These are phyloP conservation scores for Halotydeus destructor DNA, from an alignment of 1,140 invertebrate genomes.

Conservation along the genomic window DNA sequence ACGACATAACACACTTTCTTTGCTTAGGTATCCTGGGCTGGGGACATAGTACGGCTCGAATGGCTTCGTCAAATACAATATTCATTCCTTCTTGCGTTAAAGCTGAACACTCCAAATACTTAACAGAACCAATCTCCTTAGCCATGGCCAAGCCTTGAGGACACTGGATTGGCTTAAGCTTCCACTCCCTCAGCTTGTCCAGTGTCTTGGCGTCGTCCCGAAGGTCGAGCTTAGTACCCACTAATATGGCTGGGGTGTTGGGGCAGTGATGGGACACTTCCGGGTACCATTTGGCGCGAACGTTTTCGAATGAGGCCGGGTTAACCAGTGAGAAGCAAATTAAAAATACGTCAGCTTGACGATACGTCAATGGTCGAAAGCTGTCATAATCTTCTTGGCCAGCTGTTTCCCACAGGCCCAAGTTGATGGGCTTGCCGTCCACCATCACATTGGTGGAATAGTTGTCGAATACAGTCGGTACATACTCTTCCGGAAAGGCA, in stretches of 20 bases:
- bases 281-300: conserved; percentile 89
- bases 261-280: conserved; percentile 38
- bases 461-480: conserved; percentile 94
- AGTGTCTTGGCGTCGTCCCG: conserved; percentile 94
- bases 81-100: conserved; percentile 98
- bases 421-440: conserved; percentile 92
- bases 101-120: conserved; percentile 89
- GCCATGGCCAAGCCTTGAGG: conserved; percentile 92
- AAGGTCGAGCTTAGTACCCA: conserved; percentile 50
- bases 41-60: conserved; percentile 29
- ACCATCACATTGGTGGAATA: conserved; percentile 99
- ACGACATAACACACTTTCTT: conserved; percentile 9
- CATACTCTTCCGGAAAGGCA: conserved; percentile 95
- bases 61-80: conserved; percentile 51
- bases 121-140: conserved; percentile 91
- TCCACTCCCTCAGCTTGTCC: conserved; percentile 91
- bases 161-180: conserved; percentile 86
- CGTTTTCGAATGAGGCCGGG: conserved; percentile 97
- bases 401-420: conserved; percentile 78
- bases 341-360: conserved; percentile 92
- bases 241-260: conserved; percentile 37
- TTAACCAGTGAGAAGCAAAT: conserved; percentile 97
- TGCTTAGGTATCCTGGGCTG: conserved; percentile 6
- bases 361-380: conserved; percentile 84
- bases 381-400: conserved; percentile 94